A percentile compares a stretch with the other conserved stretches of the same genome.
These are phyloP conservation scores for Galerucella calmariensis DNA, from an alignment of 2,888 invertebrate species.

Conservation along the genomic window DNA sequence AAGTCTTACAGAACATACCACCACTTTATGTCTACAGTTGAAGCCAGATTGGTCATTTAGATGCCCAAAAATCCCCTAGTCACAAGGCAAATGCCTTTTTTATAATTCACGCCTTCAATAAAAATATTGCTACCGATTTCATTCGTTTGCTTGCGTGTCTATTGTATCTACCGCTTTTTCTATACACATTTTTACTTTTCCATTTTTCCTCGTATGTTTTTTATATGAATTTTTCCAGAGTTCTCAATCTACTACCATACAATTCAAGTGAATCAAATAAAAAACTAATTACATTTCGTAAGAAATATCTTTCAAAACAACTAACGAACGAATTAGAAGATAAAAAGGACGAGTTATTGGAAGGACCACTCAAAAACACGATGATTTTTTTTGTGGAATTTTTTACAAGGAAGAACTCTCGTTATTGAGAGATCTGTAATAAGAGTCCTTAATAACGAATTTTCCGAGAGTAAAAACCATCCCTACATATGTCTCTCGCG, in stretches of 20 bases:
- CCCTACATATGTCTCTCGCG: constrained; percentile 39
- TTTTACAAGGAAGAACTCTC: constrained; percentile 20
- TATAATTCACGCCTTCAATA: too few relatives aligned
- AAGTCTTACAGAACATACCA: too few relatives aligned
- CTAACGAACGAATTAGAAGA: constrained; percentile 12
- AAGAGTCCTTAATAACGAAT: constrained; percentile 34
- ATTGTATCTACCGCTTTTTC: too few relatives aligned
- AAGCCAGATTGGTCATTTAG: too few relatives aligned
- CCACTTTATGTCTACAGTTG: too few relatives aligned
- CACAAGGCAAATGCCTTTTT: too few relatives aligned
- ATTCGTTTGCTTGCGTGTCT: too few relatives aligned
- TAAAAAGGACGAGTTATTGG: constrained; percentile 2
- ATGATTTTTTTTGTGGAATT: constrained; percentile 5
- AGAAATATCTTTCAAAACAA: neutral
- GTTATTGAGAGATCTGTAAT: constrained; percentile 39
- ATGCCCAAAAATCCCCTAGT: too few relatives aligned
- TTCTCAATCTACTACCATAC: neutral
- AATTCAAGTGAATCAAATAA: neutral
- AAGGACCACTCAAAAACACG: constrained; percentile 21
- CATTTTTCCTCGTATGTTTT: neutral
- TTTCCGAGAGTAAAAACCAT: constrained; percentile 32
- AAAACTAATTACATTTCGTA: neutral
- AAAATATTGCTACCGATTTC: too few relatives aligned
- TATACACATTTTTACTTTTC: neutral
- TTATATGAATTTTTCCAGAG: neutral